A percentile compares a stretch with the other conserved stretches of the same genome.
phyloP scores from a whole-genome alignment of 2,888 invertebrate species.

The Catotricha subobsoleta region DNA sequence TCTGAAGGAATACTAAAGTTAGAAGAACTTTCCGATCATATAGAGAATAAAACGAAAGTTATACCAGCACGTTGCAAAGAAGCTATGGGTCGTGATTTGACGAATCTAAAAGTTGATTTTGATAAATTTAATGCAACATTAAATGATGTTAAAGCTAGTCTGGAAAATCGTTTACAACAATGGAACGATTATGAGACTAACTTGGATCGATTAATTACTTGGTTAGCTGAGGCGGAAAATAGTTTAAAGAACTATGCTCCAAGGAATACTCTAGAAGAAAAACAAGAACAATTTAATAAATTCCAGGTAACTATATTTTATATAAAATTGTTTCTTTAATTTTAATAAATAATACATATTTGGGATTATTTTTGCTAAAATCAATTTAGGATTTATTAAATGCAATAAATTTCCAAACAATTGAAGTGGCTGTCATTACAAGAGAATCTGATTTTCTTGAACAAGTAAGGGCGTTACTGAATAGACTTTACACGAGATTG shows the following conservation, averaged over 20 bases:
- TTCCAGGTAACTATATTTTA: conserved; percentile 51
- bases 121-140: conserved; percentile 64
- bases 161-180: conserved; percentile 70
- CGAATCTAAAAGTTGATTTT: conserved; percentile 61
- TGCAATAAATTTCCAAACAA: conserved; percentile 50
- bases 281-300: conserved; percentile 72
- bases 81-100: conserved; percentile 62
- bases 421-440: conserved; percentile 54
- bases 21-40: conserved; percentile 52
- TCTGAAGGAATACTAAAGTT: conserved; percentile 63
- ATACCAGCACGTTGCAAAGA: conserved; percentile 72
- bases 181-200: conserved; percentile 85
- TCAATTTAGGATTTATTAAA: conserved; percentile 51
- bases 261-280: conserved; percentile 73
- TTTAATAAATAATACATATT: conserved; percentile 5
- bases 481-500: too few relatives aligned
- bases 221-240: conserved; percentile 74
- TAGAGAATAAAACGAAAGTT: conserved; percentile 46
- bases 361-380: background rate
- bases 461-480: conserved; percentile 47
- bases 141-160: conserved; percentile 55
- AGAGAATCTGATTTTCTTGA: conserved; percentile 61
- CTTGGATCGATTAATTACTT: conserved; percentile 60
- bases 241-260: conserved; percentile 68
- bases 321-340: background rate